These are phyloP conservation scores for Steinernema khuongi DNA, from an alignment of 1,140 invertebrate species.

Conservation along the genomic window DNA sequence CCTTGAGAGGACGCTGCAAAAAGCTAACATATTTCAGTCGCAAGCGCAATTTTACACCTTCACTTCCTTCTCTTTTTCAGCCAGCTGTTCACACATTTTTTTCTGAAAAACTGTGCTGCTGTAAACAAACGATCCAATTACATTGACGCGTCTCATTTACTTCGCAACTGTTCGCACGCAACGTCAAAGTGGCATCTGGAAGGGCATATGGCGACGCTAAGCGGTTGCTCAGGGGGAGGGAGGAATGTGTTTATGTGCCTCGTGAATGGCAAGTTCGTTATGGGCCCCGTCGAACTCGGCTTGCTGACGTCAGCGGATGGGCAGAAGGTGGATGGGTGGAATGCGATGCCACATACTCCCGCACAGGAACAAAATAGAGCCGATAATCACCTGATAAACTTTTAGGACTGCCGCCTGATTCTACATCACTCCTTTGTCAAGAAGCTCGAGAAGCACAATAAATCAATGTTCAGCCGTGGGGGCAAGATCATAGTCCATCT, in stretches of 20 bases:
- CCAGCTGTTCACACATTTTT: constrained; percentile 8
- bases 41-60: too few relatives aligned
- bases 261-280: too few relatives aligned
- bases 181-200: neutral
- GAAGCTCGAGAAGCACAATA: constrained; percentile 54
- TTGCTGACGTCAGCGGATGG: too few relatives aligned
- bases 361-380: too few relatives aligned
- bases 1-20: neutral
- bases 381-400: too few relatives aligned
- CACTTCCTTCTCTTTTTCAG: too few relatives aligned
- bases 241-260: too few relatives aligned
- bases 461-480: constrained; percentile 53
- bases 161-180: neutral
- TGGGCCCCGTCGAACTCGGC: too few relatives aligned
- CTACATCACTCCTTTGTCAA: constrained; percentile 57
- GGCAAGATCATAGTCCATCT: constrained; percentile 74
- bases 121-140: constrained; percentile 1
- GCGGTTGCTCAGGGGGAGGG: too few relatives aligned
- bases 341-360: too few relatives aligned
- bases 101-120: neutral
- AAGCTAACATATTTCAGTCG: neutral
- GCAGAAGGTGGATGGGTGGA: too few relatives aligned
- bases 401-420: constrained; percentile 53
- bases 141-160: neutral
- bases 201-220: too few relatives aligned